Conservation (phyloP, 2,888 invertebrate species). For the Microctonus hyperodae region DNA sequence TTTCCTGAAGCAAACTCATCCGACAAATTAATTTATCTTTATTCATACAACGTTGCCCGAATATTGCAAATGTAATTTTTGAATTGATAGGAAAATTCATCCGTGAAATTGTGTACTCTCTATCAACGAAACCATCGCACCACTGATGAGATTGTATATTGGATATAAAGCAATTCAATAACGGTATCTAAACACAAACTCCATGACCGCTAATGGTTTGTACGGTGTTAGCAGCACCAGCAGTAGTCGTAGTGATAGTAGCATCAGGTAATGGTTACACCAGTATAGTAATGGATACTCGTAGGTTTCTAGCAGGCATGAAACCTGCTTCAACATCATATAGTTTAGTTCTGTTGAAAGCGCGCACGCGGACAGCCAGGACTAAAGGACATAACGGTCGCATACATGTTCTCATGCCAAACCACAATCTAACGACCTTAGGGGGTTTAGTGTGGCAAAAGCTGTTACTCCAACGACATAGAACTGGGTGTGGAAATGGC, state of each 20-base stretch:
- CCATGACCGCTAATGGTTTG: conserved; percentile 49
- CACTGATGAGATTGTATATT: conserved; percentile 29
- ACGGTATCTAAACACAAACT: conserved; percentile 49
- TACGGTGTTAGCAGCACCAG: not conserved
- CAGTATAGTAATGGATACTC: not conserved
- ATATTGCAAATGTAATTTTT: not conserved
- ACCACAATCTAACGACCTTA: conserved; percentile 61
- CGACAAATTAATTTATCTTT: too few relatives aligned
- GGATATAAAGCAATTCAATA: conserved; percentile 50
- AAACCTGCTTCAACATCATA: conserved; percentile 15
- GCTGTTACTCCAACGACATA: conserved; percentile 16
- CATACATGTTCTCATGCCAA: conserved; percentile 59
- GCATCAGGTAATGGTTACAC: not conserved
- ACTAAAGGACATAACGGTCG: conserved; percentile 50
- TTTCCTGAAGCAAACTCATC: too few relatives aligned
- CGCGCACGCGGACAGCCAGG: conserved; percentile 1
- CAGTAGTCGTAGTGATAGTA: not conserved
- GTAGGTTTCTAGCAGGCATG: conserved; percentile 9
- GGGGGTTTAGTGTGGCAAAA: conserved; percentile 53
- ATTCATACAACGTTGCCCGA: not conserved
- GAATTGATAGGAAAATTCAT: not conserved
- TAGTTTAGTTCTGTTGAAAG: not conserved
- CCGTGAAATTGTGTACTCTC: not conserved
- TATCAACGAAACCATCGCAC: not conserved
- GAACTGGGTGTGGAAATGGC: conserved; percentile 14